phyloP scores from a whole-genome alignment of 2,797 vertebrate genomes.

The Mycteria americana region DNA sequence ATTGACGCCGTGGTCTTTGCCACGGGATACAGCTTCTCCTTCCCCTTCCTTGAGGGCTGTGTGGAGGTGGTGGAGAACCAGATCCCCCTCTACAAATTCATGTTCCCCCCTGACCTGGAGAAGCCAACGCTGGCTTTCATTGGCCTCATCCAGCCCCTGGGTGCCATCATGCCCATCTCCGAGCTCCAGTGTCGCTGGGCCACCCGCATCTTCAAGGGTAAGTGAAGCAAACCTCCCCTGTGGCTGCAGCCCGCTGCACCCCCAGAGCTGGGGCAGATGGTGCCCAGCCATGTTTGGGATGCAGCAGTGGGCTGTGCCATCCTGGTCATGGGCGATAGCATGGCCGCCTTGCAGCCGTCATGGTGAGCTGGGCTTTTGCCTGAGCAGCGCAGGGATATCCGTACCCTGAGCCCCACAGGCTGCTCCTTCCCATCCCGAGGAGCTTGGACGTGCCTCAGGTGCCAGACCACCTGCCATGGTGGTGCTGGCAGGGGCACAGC shows the following conservation, averaged over 20 bases:
- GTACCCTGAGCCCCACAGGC: background rate
- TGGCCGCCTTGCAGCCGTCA: background rate
- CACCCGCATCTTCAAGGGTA: conserved; percentile 84
- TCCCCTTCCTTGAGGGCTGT: conserved; percentile 80
- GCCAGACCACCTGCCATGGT: accelerated
- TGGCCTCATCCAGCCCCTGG: background rate
- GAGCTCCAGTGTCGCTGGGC: conserved; percentile 83
- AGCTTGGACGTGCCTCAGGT: background rate
- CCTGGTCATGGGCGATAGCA: accelerated
- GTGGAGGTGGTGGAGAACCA: conserved; percentile 72
- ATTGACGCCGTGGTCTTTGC: conserved; percentile 82
- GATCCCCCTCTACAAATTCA: conserved; percentile 78
- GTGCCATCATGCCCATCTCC: background rate
- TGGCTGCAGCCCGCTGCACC: conserved; percentile 68
- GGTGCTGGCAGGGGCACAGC: background rate
- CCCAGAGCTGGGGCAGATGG: background rate
- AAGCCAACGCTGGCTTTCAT: background rate
- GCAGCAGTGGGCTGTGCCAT: background rate
- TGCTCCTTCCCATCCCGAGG: background rate
- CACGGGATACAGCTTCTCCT: conserved; percentile 83
- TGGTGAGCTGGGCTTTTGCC: background rate
- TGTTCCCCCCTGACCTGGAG: conserved; percentile 78
- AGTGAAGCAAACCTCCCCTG: conserved; percentile 11
- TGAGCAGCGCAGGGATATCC: background rate
- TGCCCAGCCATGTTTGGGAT: background rate